Percentiles rank a stretch among this genome's conserved stretches.
phyloP scores from a whole-genome alignment of 2,888 invertebrate species.

The Acleris cristana region DNA sequence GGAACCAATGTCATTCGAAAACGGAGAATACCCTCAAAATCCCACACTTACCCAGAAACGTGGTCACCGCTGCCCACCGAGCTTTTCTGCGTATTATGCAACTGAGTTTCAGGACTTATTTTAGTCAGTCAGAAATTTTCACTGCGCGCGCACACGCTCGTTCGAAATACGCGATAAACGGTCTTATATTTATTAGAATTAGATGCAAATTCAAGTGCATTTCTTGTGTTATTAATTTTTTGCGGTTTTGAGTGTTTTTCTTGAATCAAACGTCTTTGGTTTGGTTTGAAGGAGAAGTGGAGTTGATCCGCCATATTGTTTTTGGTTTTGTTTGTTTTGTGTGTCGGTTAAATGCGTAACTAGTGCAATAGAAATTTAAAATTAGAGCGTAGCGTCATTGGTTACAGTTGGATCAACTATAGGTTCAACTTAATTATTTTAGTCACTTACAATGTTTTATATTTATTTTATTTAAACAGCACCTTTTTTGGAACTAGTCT shows the following conservation, averaged over 20 bases:
- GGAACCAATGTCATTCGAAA: no score
- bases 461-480: background rate
- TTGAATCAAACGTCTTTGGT: constrained; percentile 24
- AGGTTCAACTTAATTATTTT: background rate
- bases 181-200: constrained; percentile 40
- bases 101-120: constrained; percentile 74
- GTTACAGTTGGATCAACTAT: background rate
- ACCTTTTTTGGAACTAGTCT: no score
- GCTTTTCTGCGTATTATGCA: constrained; percentile 81
- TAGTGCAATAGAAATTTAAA: constrained; percentile 26
- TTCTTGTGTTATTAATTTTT: constrained; percentile 15
- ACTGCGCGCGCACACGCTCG: constrained; percentile 57
- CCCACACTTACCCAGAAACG: constrained; percentile 47
- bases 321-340: constrained; percentile 58
- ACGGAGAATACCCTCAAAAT: constrained; percentile 23
- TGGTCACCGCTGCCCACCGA: constrained; percentile 56
- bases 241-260: constrained; percentile 33
- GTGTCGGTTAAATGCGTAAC: constrained; percentile 44
- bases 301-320: constrained; percentile 53
- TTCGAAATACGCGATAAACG: constrained; percentile 44
- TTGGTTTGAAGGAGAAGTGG: constrained; percentile 44
- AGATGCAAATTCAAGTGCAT: constrained; percentile 12
- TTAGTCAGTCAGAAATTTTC: constrained; percentile 73
- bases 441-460: no score
- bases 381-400: constrained; percentile 9